A percentile compares a stretch with the other conserved stretches of the same genome.
These are phyloP conservation scores for Poeciliopsis presidionis DNA, from an alignment of 2,797 vertebrate species.

Conservation along the genomic window DNA sequence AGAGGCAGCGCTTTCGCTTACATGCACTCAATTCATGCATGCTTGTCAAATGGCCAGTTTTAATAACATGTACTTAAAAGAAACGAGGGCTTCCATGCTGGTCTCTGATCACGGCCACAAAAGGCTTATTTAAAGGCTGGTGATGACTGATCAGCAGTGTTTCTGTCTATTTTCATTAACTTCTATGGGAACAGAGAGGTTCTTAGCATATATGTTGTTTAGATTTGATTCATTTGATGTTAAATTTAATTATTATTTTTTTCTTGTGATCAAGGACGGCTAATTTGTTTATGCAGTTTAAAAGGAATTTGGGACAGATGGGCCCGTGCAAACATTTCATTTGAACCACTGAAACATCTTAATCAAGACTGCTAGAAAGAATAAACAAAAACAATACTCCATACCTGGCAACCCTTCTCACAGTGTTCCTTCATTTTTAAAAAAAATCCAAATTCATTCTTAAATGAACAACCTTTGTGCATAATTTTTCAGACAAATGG, in stretches of 20 bases:
- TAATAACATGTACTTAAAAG: conserved; percentile 52
- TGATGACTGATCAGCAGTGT: conserved; percentile 29
- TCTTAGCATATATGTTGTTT: conserved; percentile 24
- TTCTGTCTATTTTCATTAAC: conserved; percentile 23
- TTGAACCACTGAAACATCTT: conserved; percentile 49
- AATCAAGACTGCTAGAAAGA: conserved; percentile 21
- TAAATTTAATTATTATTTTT: background rate
- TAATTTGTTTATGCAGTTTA: conserved; percentile 41
- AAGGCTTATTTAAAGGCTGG: conserved; percentile 39
- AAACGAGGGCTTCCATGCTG: conserved; percentile 27
- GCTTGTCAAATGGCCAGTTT: conserved; percentile 67
- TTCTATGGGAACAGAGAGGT: background rate
- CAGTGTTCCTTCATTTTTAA: conserved; percentile 17
- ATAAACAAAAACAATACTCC: conserved; percentile 47
- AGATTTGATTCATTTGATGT: conserved; percentile 23
- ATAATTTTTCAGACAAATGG: conserved; percentile 4
- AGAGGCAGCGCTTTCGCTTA: conserved; percentile 57
- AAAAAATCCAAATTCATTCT: background rate
- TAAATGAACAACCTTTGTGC: conserved; percentile 35
- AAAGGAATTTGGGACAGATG: conserved; percentile 44
- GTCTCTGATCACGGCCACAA: conserved; percentile 30
- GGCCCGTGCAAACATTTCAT: conserved; percentile 47
- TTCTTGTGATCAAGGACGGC: conserved; percentile 13
- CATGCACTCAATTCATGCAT: conserved; percentile 55
- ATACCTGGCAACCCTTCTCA: conserved; percentile 25